Percentiles rank a stretch among this genome's conserved stretches.
Evolutionary conservation across 2,888 invertebrate genomes (phyloP).

Genomic region (Aelia acuminata): DNA sequence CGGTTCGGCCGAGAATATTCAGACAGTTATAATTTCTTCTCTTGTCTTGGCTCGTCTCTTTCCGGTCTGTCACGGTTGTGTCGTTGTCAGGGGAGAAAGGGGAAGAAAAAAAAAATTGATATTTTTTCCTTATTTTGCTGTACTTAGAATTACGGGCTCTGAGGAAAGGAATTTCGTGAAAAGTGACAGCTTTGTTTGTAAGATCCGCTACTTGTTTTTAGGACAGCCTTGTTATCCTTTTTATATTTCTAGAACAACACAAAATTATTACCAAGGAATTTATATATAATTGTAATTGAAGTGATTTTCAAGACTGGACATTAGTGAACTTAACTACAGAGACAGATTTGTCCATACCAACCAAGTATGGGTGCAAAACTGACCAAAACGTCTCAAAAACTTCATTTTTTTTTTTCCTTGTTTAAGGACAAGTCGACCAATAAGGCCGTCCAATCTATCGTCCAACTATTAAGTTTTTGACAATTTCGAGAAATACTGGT

Average conservation of each 20-base stretch:
- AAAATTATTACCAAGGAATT: not conserved
- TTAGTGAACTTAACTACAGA: too few species aligned
- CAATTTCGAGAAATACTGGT: too few species aligned
- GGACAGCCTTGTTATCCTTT: not conserved
- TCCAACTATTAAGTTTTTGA: too few species aligned
- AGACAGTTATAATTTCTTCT: conserved; percentile 45
- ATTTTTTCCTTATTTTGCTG: conserved; percentile 34
- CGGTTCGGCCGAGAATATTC: conserved; percentile 39
- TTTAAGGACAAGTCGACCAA: too few species aligned
- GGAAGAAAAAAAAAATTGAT: conserved; percentile 17
- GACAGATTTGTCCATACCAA: too few species aligned
- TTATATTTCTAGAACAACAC: not conserved
- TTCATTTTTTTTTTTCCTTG: too few species aligned
- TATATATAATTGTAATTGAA: too few species aligned
- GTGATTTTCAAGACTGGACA: too few species aligned
- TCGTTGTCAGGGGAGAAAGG: conserved; percentile 15
- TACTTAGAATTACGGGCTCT: conserved; percentile 36
- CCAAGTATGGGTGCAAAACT: too few species aligned
- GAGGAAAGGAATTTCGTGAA: conserved; percentile 2
- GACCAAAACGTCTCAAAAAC: too few species aligned
- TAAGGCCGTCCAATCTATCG: too few species aligned
- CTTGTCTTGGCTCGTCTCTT: conserved; percentile 39
- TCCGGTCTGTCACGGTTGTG: conserved; percentile 44
- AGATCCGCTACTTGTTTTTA: not conserved
- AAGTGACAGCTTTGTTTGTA: conserved; percentile 8